Percentiles rank a stretch among this genome's conserved stretches.
phyloP scores from a whole-genome alignment of 92 coral and sea anemone species.

The Meandrina meandrites region DNA sequence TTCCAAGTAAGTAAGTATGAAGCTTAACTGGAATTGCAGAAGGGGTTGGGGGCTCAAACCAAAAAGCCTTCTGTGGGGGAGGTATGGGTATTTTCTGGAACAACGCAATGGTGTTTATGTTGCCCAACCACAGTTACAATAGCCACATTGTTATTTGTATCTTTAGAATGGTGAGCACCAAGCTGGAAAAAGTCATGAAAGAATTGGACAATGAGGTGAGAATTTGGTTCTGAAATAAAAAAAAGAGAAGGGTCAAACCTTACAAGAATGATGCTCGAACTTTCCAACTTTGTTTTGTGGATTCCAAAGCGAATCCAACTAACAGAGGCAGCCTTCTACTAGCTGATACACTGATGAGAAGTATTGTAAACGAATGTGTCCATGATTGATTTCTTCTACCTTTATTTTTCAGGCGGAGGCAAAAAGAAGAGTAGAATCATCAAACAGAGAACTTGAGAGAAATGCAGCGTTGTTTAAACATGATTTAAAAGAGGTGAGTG shows the following conservation, averaged over 20 bases:
- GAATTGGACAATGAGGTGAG: conserved; percentile 91
- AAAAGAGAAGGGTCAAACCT: too few relatives aligned
- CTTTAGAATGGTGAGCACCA: conserved; percentile 71
- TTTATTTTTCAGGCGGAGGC: conserved; percentile 73
- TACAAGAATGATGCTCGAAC: not conserved
- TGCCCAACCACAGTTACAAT: not conserved
- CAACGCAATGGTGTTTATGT: not conserved
- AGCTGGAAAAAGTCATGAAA: conserved; percentile 88
- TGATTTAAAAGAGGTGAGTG: conserved; percentile 87
- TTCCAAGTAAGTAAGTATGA: too few relatives aligned
- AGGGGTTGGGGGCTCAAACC: too few relatives aligned
- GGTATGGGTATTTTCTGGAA: too few relatives aligned
- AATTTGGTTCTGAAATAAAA: too few relatives aligned
- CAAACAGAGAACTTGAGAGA: conserved; percentile 92
- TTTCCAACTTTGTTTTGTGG: too few relatives aligned
- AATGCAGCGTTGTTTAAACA: conserved; percentile 91
- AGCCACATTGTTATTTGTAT: not conserved
- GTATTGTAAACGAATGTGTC: not conserved
- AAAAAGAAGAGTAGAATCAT: conserved; percentile 80
- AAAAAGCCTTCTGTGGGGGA: too few relatives aligned
- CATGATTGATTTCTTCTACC: not conserved
- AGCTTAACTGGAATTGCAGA: too few relatives aligned
- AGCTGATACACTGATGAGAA: too few relatives aligned
- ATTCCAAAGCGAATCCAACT: not conserved
- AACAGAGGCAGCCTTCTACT: too few relatives aligned